Evolutionary conservation across 2,888 invertebrate species (phyloP).

Genomic region (Spodoptera exigua): DNA sequence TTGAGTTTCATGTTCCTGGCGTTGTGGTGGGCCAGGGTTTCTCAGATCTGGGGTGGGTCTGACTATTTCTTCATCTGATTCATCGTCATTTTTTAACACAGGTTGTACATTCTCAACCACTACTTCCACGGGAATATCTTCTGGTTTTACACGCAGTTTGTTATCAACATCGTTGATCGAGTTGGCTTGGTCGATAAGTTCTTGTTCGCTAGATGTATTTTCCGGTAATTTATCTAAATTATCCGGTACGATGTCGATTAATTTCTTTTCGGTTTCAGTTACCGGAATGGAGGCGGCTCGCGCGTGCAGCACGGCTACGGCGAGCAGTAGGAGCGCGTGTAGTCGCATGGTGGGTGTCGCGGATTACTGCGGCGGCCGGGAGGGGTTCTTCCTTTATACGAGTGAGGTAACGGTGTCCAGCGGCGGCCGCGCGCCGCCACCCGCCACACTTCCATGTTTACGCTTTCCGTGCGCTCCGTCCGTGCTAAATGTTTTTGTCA

Average conservation of each 20-base stretch:
- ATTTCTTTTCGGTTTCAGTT: slow-evolving; percentile 57
- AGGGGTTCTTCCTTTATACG: slow-evolving; percentile 78
- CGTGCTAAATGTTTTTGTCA: slow-evolving; percentile 80
- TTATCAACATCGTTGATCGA: slow-evolving; percentile 71
- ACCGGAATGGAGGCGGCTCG: slow-evolving; percentile 74
- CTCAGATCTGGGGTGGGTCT: slow-evolving; percentile 74
- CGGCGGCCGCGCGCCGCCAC: slow-evolving; percentile 59
- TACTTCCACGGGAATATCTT: slow-evolving; percentile 77
- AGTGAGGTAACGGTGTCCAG: slow-evolving; percentile 78
- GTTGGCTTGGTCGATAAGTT: slow-evolving; percentile 67
- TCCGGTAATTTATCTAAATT: slow-evolving; percentile 62
- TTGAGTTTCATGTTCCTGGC: slow-evolving; percentile 83
- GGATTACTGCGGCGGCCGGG: slow-evolving; percentile 70
- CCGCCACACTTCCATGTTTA: slow-evolving; percentile 69
- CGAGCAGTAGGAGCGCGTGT: slow-evolving; percentile 74
- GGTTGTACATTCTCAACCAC: slow-evolving; percentile 68
- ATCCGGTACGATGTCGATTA: slow-evolving; percentile 54
- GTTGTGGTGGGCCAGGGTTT: slow-evolving; percentile 81
- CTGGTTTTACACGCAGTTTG: slow-evolving; percentile 65
- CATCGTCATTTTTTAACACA: slow-evolving; percentile 56
- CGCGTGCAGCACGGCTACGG: slow-evolving; percentile 71
- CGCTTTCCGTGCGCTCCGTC: slow-evolving; percentile 65
- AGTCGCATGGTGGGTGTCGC: slow-evolving; percentile 77
- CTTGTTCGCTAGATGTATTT: slow-evolving; percentile 66
- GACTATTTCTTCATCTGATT: slow-evolving; percentile 68